A percentile compares a stretch with the other conserved stretches of the same genome.
Evolutionary conservation across 2,113 vertebrate genomes (phyloP).

Genomic region (Buteo buteo): DNA sequence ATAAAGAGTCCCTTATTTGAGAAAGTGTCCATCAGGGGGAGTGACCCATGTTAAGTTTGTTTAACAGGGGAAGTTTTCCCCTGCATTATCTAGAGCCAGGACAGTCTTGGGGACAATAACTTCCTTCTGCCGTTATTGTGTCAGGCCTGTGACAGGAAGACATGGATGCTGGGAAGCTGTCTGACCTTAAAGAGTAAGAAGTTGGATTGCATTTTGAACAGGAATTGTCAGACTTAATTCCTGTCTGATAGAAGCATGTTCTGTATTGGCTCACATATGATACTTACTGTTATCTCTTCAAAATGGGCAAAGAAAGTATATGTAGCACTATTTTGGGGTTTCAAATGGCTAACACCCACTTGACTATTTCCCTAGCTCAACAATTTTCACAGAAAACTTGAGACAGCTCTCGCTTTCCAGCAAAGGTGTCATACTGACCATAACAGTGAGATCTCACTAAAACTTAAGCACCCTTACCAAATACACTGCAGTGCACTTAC

Average conservation of each 20-base stretch:
- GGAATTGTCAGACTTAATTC: background rate
- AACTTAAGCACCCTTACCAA: background rate
- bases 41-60: background rate
- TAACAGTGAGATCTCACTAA: background rate
- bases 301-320: background rate
- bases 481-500: background rate
- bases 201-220: background rate
- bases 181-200: background rate
- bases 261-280: background rate
- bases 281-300: background rate
- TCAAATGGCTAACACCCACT: background rate
- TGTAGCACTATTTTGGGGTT: background rate
- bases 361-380: background rate
- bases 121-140: background rate
- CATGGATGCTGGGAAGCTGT: background rate
- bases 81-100: background rate
- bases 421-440: background rate
- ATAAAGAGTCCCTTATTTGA: background rate
- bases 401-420: background rate
- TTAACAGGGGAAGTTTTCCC: background rate
- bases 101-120: background rate
- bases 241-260: background rate
- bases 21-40: rapidly evolving
- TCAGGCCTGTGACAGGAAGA: background rate
- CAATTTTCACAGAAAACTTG: background rate